These are phyloP conservation scores for Keiferia lycopersicella DNA, from an alignment of 2,888 invertebrate species.

Conservation along the genomic window DNA sequence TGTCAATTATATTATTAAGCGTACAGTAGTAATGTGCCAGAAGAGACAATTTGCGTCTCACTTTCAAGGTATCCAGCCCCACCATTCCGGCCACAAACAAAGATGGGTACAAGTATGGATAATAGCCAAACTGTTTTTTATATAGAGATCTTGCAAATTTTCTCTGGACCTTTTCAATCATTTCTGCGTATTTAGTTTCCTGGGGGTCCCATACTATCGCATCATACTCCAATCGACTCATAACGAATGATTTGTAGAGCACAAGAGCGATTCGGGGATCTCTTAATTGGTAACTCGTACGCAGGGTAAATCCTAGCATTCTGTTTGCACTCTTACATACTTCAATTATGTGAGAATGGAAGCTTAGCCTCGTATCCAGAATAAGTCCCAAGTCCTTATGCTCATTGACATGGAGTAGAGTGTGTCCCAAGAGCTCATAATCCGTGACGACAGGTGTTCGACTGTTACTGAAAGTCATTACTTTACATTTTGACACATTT, in stretches of 20 bases:
- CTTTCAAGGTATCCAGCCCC: slow-evolving; percentile 9
- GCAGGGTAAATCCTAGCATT: slow-evolving; percentile 12
- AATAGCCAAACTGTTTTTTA: slow-evolving; percentile 20
- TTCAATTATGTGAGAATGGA: neutral
- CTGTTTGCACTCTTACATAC: slow-evolving; percentile 11
- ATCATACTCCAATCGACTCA: slow-evolving; percentile 24
- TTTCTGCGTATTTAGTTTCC: slow-evolving; percentile 13
- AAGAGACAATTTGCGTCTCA: slow-evolving; percentile 12
- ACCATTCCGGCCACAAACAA: slow-evolving; percentile 22
- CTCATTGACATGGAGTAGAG: neutral
- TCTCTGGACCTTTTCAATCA: slow-evolving; percentile 21
- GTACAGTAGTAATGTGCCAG: neutral
- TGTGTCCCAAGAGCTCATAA: neutral
- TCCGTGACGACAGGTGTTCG: neutral
- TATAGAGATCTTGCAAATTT: slow-evolving; percentile 28
- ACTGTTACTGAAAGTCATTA: neutral
- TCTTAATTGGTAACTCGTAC: neutral
- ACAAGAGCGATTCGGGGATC: neutral
- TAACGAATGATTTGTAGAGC: slow-evolving; percentile 22
- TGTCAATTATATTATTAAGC: too few relatives aligned
- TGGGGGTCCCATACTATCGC: slow-evolving; percentile 25
- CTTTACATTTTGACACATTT: neutral
- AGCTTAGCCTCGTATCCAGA: neutral
- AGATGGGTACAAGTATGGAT: slow-evolving; percentile 25
- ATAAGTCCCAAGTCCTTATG: neutral